A percentile compares a stretch with the other conserved stretches of the same genome.
Conservation (phyloP, 2,888 invertebrate species). For the Leptinotarsa tumamoca region DNA sequence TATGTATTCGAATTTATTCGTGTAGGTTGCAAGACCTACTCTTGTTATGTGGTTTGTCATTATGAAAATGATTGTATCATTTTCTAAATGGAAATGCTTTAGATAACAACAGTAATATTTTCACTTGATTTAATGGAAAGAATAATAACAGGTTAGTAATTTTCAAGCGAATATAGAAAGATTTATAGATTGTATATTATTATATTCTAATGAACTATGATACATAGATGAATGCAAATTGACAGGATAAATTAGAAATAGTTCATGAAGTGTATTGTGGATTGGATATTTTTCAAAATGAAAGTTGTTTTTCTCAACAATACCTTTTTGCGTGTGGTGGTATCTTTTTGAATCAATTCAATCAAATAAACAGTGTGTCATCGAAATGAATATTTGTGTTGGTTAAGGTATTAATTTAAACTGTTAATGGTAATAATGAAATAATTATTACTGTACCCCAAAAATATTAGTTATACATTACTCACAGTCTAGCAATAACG, state of each 20-base stretch:
- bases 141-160: background rate
- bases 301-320: background rate
- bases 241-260: background rate
- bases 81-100: background rate
- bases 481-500: too few species aligned
- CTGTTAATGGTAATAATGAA: too few species aligned
- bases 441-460: too few species aligned
- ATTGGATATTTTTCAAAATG: background rate
- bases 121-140: background rate
- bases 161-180: background rate
- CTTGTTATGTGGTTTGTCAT: constrained; percentile 16
- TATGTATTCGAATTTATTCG: constrained; percentile 5
- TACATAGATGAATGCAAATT: background rate
- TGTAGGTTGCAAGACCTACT: constrained; percentile 13
- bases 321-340: background rate
- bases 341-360: too few species aligned
- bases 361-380: too few species aligned
- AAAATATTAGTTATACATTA: too few species aligned
- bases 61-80: constrained; percentile 14
- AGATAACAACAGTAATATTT: background rate
- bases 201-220: background rate
- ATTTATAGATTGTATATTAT: background rate
- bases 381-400: too few species aligned
- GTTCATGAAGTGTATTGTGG: background rate
- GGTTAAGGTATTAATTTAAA: too few species aligned